Evolutionary conservation across 2,888 invertebrate genomes (phyloP).

Genomic region (Esperia sulphurella): DNA sequence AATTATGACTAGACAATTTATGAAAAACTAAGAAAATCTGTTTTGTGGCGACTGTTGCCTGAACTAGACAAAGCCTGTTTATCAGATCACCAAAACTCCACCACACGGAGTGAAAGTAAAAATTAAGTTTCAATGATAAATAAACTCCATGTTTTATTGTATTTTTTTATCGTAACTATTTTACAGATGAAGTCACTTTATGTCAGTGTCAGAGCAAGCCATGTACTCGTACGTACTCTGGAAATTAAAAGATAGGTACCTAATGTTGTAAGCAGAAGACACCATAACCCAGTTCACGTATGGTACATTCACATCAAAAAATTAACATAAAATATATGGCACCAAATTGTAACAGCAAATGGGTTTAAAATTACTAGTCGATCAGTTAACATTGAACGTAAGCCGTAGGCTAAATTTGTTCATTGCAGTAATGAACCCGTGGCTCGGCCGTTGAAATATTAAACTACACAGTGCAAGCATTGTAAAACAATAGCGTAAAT

Average conservation of each 20-base stretch:
- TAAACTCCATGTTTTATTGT: too few relatives aligned
- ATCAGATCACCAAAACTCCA: too few relatives aligned
- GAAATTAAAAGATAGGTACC: neutral
- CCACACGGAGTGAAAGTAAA: too few relatives aligned
- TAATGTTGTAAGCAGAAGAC: constrained; percentile 26
- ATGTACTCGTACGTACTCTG: neutral
- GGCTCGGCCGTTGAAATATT: constrained; percentile 37
- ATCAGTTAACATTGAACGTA: constrained; percentile 44
- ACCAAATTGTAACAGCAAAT: constrained; percentile 23
- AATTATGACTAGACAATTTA: too few relatives aligned
- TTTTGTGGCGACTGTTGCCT: too few relatives aligned
- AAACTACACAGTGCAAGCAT: constrained; percentile 14
- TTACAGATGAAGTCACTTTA: too few relatives aligned
- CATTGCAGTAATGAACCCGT: constrained; percentile 43
- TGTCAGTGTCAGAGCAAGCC: neutral
- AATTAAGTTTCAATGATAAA: too few relatives aligned
- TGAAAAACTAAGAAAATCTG: too few relatives aligned
- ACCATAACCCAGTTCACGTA: constrained; percentile 29
- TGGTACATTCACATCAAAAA: constrained; percentile 30
- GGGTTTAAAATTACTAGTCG: constrained; percentile 49
- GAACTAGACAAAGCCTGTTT: too few relatives aligned
- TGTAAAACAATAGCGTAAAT: constrained; percentile 14
- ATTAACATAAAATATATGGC: constrained; percentile 28
- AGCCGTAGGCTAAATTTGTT: constrained; percentile 44
- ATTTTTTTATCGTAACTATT: too few relatives aligned